Evolutionary conservation across 2,888 invertebrate species (phyloP).

Genomic region (Nomada ruficornis): DNA sequence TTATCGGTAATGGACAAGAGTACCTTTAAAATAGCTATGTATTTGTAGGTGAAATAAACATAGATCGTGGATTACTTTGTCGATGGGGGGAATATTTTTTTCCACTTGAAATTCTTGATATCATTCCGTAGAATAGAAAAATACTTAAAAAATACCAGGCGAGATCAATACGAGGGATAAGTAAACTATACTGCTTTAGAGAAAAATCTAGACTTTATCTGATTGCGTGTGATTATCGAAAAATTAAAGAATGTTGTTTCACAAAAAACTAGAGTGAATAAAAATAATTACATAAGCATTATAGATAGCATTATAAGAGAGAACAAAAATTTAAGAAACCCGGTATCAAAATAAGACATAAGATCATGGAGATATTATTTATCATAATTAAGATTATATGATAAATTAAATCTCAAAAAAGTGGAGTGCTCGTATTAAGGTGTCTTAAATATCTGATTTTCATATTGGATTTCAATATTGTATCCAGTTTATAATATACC

Average conservation of each 20-base stretch:
- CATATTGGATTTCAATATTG: not conserved
- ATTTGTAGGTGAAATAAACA: conserved; percentile 30
- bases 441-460: not conserved
- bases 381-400: not conserved
- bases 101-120: conserved; percentile 1
- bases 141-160: not conserved
- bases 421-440: not conserved
- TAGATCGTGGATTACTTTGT: not conserved
- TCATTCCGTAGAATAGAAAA: not conserved
- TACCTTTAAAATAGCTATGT: conserved; percentile 13
- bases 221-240: not conserved
- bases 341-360: too few relatives aligned
- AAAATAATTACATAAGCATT: not conserved
- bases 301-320: not conserved
- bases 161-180: conserved; percentile 21
- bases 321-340: not conserved
- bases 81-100: not conserved
- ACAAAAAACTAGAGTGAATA: not conserved
- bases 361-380: not conserved
- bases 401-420: not conserved
- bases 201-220: not conserved
- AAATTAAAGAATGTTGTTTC: not conserved
- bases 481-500: not conserved
- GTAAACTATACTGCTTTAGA: not conserved
- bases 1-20: not conserved